Conservation (phyloP, 1,140 invertebrate species). For the Calephelis virginiensis region DNA sequence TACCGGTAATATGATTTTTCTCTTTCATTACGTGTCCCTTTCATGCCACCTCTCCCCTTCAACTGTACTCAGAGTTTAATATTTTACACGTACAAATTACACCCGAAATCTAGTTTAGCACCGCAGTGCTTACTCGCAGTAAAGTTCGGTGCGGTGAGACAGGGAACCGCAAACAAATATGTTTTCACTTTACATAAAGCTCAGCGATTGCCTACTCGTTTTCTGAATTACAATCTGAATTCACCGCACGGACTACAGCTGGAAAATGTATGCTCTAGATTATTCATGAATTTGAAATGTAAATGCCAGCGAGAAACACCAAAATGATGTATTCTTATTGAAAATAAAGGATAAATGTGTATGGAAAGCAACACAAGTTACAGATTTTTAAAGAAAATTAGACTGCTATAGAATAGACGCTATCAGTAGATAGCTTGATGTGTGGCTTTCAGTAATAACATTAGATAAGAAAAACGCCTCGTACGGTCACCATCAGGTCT, state of each 20-base stretch:
- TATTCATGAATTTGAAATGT: slow-evolving; percentile 11
- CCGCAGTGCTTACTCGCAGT: not conserved
- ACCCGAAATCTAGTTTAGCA: not conserved
- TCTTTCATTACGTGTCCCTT: too few relatives aligned
- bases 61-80: not conserved
- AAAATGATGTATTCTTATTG: not conserved
- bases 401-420: too few relatives aligned
- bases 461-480: too few relatives aligned
- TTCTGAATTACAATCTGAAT: slow-evolving; percentile 2
- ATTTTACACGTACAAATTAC: not conserved
- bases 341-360: not conserved
- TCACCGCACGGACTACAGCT: not conserved
- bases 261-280: not conserved
- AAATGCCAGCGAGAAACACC: not conserved
- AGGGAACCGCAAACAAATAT: slow-evolving; percentile 9
- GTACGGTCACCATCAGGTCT: too few relatives aligned
- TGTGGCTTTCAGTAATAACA: too few relatives aligned
- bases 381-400: too few relatives aligned
- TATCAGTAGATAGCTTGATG: too few relatives aligned
- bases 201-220: slow-evolving; percentile 13
- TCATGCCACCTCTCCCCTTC: too few relatives aligned
- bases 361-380: too few relatives aligned
- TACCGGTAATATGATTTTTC: too few relatives aligned
- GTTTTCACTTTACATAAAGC: slow-evolving; percentile 16
- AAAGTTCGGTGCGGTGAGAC: slow-evolving; percentile 7